phyloP scores from a whole-genome alignment of 1,140 invertebrate species.

The Orussus abietinus region DNA sequence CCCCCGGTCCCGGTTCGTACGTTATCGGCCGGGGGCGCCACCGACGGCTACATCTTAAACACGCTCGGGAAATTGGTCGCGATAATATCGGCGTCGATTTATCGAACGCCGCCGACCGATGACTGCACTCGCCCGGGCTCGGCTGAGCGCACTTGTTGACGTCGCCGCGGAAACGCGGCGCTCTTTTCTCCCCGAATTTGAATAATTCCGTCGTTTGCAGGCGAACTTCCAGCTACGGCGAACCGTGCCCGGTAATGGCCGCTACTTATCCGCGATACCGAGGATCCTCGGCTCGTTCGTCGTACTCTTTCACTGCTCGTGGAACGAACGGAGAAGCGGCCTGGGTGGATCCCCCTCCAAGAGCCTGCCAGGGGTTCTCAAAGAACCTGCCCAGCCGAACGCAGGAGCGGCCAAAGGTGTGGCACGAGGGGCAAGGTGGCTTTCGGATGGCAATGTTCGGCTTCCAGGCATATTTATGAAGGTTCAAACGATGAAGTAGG shows the following conservation, averaged over 20 bases:
- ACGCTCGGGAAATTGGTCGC: conserved; percentile 42
- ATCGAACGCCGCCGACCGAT: conserved; percentile 24
- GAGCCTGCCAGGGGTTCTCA: no score
- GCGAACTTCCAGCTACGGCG: conserved; percentile 32
- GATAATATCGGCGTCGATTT: conserved; percentile 46
- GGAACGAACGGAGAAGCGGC: no score
- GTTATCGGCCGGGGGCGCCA: conserved; percentile 19
- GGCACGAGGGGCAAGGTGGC: no score
- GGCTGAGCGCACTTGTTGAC: conserved; percentile 25
- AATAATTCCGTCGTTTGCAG: conserved; percentile 47
- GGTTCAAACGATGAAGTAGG: no score
- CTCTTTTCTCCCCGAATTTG: conserved; percentile 34
- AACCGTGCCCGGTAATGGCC: conserved; percentile 32
- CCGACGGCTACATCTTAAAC: conserved; percentile 32
- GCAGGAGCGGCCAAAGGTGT: no score
- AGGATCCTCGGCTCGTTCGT: conserved; percentile 21
- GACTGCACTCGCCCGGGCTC: conserved; percentile 12
- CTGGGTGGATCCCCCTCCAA: no score
- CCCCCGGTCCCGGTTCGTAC: conserved; percentile 12
- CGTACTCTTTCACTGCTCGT: conserved; percentile 15
- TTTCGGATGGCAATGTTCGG: no score
- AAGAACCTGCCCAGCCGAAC: no score
- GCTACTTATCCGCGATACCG: conserved; percentile 35
- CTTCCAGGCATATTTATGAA: no score
- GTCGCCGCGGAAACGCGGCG: conserved; percentile 25